Evolutionary conservation across 2,888 invertebrate species (phyloP).

Genomic region (Trimorus sp.): DNA sequence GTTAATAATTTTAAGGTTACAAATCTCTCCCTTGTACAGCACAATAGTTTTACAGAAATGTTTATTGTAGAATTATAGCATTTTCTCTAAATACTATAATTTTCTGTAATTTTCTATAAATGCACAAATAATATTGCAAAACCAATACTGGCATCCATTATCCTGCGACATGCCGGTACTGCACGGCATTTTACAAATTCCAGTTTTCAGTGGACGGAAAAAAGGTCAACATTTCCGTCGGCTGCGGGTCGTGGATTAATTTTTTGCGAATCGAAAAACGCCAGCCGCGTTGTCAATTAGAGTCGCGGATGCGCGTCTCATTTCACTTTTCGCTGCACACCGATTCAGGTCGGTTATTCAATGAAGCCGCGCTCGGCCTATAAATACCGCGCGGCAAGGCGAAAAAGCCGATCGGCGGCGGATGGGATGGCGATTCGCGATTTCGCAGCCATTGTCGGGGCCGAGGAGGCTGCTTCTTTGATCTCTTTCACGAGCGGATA

Average conservation of each 20-base stretch:
- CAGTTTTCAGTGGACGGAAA: no score
- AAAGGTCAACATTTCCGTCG: neutral
- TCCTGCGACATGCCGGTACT: no score
- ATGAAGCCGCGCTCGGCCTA: constrained; percentile 54
- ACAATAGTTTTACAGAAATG: no score
- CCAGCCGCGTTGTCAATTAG: constrained; percentile 40
- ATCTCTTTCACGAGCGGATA: constrained; percentile 61
- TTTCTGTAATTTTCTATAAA: no score
- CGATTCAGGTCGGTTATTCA: constrained; percentile 53
- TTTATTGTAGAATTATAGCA: no score
- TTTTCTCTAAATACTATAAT: no score
- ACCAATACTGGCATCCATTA: no score
- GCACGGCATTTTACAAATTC: no score
- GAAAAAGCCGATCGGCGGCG: constrained; percentile 55
- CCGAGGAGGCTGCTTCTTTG: constrained; percentile 56
- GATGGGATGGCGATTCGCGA: constrained; percentile 30
- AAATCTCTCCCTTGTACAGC: no score
- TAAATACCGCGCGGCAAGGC: constrained; percentile 33
- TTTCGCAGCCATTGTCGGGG: constrained; percentile 59
- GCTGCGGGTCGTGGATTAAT: constrained; percentile 1
- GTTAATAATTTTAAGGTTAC: no score
- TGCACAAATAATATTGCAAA: no score
- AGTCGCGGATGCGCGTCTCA: constrained; percentile 41
- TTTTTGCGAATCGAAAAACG: constrained; percentile 24
- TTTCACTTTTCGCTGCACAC: constrained; percentile 50